Evolutionary conservation across 2,888 invertebrate species (phyloP).

Genomic region (Orthosia incerta): DNA sequence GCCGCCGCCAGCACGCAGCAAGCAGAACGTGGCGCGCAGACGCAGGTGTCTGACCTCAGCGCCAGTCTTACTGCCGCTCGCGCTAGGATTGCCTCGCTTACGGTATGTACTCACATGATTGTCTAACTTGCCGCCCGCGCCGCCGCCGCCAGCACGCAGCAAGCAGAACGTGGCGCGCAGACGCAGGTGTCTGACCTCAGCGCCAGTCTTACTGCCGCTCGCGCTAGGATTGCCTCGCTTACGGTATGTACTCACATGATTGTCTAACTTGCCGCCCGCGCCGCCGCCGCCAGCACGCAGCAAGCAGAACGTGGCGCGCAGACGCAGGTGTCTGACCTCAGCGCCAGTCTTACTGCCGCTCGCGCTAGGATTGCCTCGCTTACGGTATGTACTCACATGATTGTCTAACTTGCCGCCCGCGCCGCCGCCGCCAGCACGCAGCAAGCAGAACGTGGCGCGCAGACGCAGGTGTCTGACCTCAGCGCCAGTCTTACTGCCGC

Average conservation of each 20-base stretch:
- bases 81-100: constrained; percentile 82
- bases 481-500: constrained; percentile 79
- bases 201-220: constrained; percentile 78
- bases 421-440: constrained; percentile 80
- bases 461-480: constrained; percentile 78
- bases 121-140: constrained; percentile 77
- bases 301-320: constrained; percentile 82
- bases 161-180: constrained; percentile 81
- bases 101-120: constrained; percentile 68
- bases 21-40: constrained; percentile 81
- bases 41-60: constrained; percentile 78
- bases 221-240: constrained; percentile 82
- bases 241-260: constrained; percentile 71
- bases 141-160: constrained; percentile 79
- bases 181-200: constrained; percentile 77
- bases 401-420: constrained; percentile 73
- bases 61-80: constrained; percentile 79
- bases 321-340: constrained; percentile 78
- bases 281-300: constrained; percentile 79
- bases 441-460: constrained; percentile 81
- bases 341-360: constrained; percentile 78
- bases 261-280: constrained; percentile 75
- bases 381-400: constrained; percentile 71
- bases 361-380: constrained; percentile 82
- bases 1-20: constrained; percentile 80